Percentiles rank a stretch among this genome's conserved stretches.
Evolutionary conservation across 2,797 vertebrate genomes (phyloP).

Genomic region (Malacoraja senta): DNA sequence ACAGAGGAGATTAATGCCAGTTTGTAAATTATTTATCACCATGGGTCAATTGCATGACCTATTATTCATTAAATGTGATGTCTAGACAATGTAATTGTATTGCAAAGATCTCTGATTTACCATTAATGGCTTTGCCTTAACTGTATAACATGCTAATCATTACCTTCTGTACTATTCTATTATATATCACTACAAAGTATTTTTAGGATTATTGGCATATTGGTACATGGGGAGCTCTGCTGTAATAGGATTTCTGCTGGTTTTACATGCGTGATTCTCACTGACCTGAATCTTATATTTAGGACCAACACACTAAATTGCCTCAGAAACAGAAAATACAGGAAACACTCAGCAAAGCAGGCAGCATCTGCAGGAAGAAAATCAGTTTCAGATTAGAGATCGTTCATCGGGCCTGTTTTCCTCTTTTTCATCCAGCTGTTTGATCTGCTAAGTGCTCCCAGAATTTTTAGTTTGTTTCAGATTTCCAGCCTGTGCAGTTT

Average conservation of each 20-base stretch:
- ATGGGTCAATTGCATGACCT: neutral
- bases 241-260: neutral
- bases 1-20: neutral
- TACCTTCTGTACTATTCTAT: neutral
- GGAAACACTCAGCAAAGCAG: too few relatives aligned
- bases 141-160: neutral
- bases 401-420: too few relatives aligned
- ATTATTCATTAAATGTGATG: neutral
- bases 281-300: too few relatives aligned
- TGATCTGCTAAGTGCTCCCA: too few relatives aligned
- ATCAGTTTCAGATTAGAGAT: too few relatives aligned
- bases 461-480: too few relatives aligned
- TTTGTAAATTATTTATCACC: slow-evolving; percentile 16
- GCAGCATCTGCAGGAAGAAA: too few relatives aligned
- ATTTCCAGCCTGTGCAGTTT: too few relatives aligned
- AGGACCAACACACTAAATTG: too few relatives aligned
- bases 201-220: neutral
- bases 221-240: neutral
- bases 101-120: neutral
- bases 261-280: neutral
- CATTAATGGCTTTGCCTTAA: neutral
- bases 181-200: too few relatives aligned
- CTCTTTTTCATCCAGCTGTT: too few relatives aligned
- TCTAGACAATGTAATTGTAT: neutral
- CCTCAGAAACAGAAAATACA: too few relatives aligned